These are phyloP conservation scores for Apamea anceps DNA, from an alignment of 2,888 invertebrate species.

Conservation along the genomic window DNA sequence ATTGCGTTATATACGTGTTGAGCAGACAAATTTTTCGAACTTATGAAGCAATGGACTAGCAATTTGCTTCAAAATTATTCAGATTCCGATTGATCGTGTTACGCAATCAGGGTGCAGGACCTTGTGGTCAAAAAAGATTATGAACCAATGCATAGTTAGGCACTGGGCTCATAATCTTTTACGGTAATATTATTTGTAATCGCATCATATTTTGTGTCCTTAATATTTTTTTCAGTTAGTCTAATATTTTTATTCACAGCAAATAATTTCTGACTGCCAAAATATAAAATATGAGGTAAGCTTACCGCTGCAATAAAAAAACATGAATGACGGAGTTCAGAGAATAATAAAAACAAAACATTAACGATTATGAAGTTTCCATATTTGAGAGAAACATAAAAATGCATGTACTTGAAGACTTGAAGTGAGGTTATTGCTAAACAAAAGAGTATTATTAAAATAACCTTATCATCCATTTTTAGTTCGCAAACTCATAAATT, in stretches of 20 bases:
- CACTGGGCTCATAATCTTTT: not conserved
- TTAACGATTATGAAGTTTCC: slow-evolving; percentile 41
- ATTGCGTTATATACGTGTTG: too few species aligned
- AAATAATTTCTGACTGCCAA: not conserved
- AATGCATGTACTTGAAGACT: slow-evolving; percentile 49
- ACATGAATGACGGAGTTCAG: not conserved
- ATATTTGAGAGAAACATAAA: slow-evolving; percentile 39
- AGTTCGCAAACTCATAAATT: slow-evolving; percentile 63
- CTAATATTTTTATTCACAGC: not conserved
- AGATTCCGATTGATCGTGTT: too few species aligned
- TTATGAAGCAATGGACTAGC: too few species aligned
- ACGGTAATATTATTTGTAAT: not conserved
- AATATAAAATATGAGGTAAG: not conserved
- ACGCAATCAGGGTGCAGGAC: too few species aligned
- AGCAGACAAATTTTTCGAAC: too few species aligned
- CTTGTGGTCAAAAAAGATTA: not conserved
- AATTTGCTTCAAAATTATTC: too few species aligned
- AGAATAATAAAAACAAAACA: slow-evolving; percentile 33
- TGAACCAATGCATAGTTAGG: too few species aligned
- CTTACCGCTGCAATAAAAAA: not conserved
- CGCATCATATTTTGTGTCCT: not conserved
- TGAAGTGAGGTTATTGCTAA: slow-evolving; percentile 54
- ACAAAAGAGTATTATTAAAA: slow-evolving; percentile 41
- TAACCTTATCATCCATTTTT: slow-evolving; percentile 66
- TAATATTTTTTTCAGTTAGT: not conserved